Evolutionary conservation across 2,797 vertebrate genomes (phyloP).

Genomic region (Anas flavirostris): DNA sequence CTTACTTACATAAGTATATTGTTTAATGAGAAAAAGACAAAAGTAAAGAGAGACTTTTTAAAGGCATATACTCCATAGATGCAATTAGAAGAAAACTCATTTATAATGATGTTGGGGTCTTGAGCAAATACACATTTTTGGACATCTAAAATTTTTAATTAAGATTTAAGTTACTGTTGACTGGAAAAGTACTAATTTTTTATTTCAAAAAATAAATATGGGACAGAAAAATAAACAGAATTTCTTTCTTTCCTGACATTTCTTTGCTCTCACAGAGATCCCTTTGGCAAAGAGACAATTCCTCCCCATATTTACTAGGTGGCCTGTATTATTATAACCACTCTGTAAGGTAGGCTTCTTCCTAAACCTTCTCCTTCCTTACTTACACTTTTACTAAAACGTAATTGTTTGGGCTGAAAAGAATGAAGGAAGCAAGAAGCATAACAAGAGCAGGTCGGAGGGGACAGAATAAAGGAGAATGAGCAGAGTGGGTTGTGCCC

Average conservation of each 20-base stretch:
- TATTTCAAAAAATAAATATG: neutral
- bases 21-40: neutral
- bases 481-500: neutral
- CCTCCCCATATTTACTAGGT: neutral
- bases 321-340: neutral
- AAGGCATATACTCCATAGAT: neutral
- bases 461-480: neutral
- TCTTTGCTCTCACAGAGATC: neutral
- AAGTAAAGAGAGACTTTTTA: neutral
- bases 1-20: neutral
- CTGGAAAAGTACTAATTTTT: neutral
- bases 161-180: neutral
- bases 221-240: neutral
- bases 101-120: fast-evolving
- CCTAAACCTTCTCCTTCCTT: neutral
- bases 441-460: neutral
- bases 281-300: neutral
- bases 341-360: neutral
- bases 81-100: neutral
- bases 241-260: neutral
- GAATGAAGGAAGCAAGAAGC: neutral
- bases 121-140: neutral
- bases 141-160: neutral
- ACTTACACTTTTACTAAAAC: neutral
- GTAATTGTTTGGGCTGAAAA: neutral